These are phyloP conservation scores for Xyliphius kryptos DNA, from an alignment of 2,113 vertebrate genomes.

Conservation along the genomic window DNA sequence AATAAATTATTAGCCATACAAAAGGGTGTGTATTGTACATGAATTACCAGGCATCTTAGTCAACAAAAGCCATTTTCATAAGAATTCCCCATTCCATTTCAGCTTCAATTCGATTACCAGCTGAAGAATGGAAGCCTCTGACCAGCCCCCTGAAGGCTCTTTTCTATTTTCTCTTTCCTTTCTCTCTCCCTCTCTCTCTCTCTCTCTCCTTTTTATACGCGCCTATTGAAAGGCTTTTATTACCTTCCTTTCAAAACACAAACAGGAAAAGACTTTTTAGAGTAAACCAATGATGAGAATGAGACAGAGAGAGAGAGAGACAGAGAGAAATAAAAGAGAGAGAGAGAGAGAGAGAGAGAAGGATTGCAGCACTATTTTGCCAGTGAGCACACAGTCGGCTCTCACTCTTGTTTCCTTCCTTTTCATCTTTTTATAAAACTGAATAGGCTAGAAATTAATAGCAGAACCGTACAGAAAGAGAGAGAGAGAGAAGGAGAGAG, in stretches of 20 bases:
- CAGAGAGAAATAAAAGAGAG: no score
- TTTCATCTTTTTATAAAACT: constrained; percentile 65
- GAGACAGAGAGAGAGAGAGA: no score
- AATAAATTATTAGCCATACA: constrained; percentile 98
- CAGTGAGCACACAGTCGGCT: constrained; percentile 74
- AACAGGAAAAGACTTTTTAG: constrained; percentile 93
- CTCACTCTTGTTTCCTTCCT: constrained; percentile 43
- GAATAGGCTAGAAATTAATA: constrained; percentile 85
- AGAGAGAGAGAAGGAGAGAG: no score
- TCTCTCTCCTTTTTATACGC: constrained; percentile 77
- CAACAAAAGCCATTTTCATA: constrained; percentile 99
- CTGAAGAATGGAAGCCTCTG: constrained; percentile 86
- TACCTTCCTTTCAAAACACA: constrained; percentile 93
- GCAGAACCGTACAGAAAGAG: constrained; percentile 52
- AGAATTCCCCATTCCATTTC: constrained; percentile 99
- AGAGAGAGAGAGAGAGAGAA: no score
- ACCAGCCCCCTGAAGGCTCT: constrained; percentile 85
- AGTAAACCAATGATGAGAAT: constrained; percentile 95
- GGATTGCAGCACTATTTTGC: constrained; percentile 87
- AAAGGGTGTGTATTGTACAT: constrained; percentile 98
- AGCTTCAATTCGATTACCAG: constrained; percentile 98
- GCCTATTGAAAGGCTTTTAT: constrained; percentile 93
- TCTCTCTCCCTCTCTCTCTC: constrained; percentile 25
- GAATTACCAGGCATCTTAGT: constrained; percentile 95
- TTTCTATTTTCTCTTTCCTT: constrained; percentile 43